phyloP scores from a whole-genome alignment of 2,797 vertebrate species.

The Cynodonichthys magdalenae region DNA sequence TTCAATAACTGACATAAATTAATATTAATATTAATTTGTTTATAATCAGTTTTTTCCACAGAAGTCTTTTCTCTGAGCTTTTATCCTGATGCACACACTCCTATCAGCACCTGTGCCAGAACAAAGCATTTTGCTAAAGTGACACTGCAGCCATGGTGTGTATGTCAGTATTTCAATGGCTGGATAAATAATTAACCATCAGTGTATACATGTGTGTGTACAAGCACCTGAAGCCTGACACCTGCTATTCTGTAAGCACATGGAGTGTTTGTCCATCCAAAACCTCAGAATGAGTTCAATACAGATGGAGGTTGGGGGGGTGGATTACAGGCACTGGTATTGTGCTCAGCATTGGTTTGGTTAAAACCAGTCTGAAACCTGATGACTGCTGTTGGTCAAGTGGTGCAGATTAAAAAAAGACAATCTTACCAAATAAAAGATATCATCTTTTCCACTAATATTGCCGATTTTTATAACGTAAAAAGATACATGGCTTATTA shows the following conservation, averaged over 20 bases:
- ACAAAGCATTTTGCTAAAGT: conserved; percentile 47
- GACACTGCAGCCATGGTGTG: conserved; percentile 62
- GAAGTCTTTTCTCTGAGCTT: not conserved
- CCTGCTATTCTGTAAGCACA: conserved; percentile 73
- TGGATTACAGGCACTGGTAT: conserved; percentile 26
- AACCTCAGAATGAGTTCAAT: conserved; percentile 60
- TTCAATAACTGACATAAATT: not conserved
- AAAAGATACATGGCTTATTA: too few relatives aligned
- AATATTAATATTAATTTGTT: not conserved
- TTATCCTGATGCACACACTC: not conserved
- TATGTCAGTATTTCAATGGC: conserved; percentile 67
- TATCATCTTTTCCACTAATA: not conserved
- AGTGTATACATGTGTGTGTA: conserved; percentile 28
- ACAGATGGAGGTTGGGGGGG: conserved; percentile 18
- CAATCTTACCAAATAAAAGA: not conserved
- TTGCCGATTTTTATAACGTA: too few relatives aligned
- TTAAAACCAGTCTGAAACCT: conserved; percentile 45
- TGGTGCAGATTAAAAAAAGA: too few relatives aligned
- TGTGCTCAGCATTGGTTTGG: too few relatives aligned
- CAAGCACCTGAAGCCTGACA: conserved; percentile 73
- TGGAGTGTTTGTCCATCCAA: conserved; percentile 68
- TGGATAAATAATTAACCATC: conserved; percentile 76
- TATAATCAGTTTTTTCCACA: not conserved
- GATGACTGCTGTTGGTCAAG: conserved; percentile 6
- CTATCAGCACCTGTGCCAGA: conserved; percentile 25